Conservation (phyloP, 2,888 invertebrate species). For the Sphinx pinastri region DNA sequence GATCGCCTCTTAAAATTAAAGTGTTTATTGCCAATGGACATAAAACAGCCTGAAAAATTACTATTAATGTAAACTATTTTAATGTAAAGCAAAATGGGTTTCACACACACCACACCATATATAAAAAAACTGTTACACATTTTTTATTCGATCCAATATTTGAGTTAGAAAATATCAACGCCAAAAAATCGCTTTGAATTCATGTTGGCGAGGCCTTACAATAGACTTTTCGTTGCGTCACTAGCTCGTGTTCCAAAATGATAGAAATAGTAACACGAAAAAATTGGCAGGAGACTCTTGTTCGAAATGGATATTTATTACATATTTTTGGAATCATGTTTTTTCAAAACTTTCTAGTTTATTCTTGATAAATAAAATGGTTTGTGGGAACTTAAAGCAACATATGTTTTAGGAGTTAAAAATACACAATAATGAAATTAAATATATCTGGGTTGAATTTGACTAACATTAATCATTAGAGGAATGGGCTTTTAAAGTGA, state of each 20-base stretch:
- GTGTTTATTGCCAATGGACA: slow-evolving; percentile 81
- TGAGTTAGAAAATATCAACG: slow-evolving; percentile 2
- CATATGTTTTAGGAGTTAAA: too few species aligned
- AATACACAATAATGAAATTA: too few species aligned
- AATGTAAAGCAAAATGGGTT: not conserved
- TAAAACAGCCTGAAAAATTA: slow-evolving; percentile 80
- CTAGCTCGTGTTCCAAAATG: not conserved
- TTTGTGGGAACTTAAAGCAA: too few species aligned
- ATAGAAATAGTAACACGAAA: not conserved
- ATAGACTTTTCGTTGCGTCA: not conserved
- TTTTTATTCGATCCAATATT: not conserved
- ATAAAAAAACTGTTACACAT: too few species aligned
- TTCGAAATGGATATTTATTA: not conserved
- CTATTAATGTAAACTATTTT: not conserved
- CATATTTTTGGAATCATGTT: not conserved
- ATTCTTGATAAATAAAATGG: too few species aligned
- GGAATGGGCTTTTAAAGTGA: too few species aligned
- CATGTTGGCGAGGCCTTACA: not conserved
- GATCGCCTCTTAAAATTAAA: slow-evolving; percentile 49
- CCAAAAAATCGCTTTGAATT: slow-evolving; percentile 6
- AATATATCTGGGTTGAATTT: too few species aligned
- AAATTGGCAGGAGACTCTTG: not conserved
- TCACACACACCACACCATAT: not conserved
- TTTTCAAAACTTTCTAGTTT: not conserved
- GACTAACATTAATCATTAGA: too few species aligned